Percentiles rank a stretch among this genome's conserved stretches.
Conservation (phyloP, 2,113 vertebrate species). For the Cettia cetti region DNA sequence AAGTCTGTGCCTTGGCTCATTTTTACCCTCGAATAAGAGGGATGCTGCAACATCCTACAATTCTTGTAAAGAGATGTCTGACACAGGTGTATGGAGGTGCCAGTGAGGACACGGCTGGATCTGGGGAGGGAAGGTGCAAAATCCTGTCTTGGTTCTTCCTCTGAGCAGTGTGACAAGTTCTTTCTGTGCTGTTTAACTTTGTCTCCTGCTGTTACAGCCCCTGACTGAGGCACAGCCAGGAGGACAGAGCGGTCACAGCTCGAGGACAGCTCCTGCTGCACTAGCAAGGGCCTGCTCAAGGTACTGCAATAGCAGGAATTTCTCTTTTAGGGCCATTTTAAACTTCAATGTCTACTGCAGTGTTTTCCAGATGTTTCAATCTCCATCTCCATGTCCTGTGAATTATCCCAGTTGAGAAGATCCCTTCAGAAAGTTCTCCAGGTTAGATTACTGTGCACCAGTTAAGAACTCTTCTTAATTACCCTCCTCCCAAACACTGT, state of each 20-base stretch:
- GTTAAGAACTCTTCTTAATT: not conserved
- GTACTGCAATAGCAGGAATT: not conserved
- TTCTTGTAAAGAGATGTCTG: not conserved
- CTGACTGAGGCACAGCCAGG: accelerated
- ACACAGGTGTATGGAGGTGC: not conserved
- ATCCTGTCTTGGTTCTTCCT: not conserved
- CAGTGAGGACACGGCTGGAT: not conserved
- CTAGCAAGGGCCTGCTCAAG: not conserved
- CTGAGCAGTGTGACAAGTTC: not conserved
- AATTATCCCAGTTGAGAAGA: not conserved
- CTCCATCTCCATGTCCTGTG: not conserved
- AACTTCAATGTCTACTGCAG: not conserved
- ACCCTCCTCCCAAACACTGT: not conserved
- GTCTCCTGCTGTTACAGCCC: not conserved
- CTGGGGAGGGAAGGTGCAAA: not conserved
- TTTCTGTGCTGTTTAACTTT: not conserved
- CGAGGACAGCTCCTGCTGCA: not conserved
- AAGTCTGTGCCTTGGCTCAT: not conserved
- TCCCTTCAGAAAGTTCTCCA: not conserved
- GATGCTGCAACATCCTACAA: not conserved
- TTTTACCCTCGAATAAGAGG: not conserved
- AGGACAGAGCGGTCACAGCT: not conserved
- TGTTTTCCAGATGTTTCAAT: not conserved
- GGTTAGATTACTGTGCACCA: not conserved
- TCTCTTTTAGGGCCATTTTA: not conserved